A percentile compares a stretch with the other conserved stretches of the same genome.
phyloP scores from a whole-genome alignment of 1,140 invertebrate genomes.

The Leptopilina clavipes region DNA sequence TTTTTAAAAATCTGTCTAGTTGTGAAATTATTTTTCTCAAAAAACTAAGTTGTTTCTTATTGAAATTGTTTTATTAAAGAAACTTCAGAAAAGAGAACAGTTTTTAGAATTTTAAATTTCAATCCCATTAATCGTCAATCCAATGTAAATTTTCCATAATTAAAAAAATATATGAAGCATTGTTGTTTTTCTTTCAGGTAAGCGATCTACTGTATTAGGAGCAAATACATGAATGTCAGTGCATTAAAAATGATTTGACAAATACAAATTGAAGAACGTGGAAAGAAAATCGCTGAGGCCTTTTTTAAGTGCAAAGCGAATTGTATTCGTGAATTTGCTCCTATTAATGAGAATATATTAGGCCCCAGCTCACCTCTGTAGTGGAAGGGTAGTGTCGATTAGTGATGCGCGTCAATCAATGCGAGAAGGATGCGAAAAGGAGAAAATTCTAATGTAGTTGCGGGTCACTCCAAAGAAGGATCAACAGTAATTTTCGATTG shows the following conservation, averaged over 20 bases:
- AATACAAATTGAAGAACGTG: conserved; percentile 28
- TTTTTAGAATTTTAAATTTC: too few species aligned
- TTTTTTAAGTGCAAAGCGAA: conserved; percentile 39
- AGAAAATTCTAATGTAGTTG: conserved; percentile 71
- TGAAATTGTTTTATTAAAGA: too few species aligned
- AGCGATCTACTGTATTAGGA: conserved; percentile 49
- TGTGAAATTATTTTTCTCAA: too few species aligned
- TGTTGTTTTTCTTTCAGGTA: neutral
- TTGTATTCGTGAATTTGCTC: conserved; percentile 60
- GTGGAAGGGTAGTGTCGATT: conserved; percentile 73
- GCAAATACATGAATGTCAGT: conserved; percentile 63
- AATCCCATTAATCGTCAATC: too few species aligned
- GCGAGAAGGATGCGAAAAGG: conserved; percentile 72
- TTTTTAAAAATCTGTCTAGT: too few species aligned
- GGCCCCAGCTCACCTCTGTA: conserved; percentile 75
- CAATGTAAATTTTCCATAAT: neutral
- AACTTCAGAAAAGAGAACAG: too few species aligned
- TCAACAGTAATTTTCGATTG: conserved; percentile 56
- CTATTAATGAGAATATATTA: conserved; percentile 59
- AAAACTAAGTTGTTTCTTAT: too few species aligned
- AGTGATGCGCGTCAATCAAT: conserved; percentile 74
- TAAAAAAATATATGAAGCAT: neutral
- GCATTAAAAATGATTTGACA: neutral
- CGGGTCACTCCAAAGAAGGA: conserved; percentile 56
- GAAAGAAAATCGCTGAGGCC: conserved; percentile 40